A percentile compares a stretch with the other conserved stretches of the same genome.
These are phyloP conservation scores for Porites divaricata DNA, from an alignment of 92 coral and sea anemone genomes.

Conservation along the genomic window DNA sequence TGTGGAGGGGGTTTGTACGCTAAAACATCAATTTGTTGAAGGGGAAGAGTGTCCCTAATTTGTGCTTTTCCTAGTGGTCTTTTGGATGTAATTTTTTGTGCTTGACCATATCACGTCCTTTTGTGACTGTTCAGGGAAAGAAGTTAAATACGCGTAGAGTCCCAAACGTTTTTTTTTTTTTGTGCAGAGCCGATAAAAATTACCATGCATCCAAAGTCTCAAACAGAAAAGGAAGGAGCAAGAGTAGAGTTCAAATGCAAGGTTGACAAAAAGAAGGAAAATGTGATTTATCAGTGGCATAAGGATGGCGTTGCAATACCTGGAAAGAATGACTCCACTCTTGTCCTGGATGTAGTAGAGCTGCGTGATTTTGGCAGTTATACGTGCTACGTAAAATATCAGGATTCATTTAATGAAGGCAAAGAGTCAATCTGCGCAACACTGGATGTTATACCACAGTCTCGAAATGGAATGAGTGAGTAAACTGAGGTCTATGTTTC, in stretches of 20 bases:
- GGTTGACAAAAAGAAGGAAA: neutral
- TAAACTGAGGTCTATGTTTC: neutral
- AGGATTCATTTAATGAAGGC: neutral
- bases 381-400: neutral
- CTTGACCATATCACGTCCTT: no score
- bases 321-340: neutral
- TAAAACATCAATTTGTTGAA: no score
- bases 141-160: no score
- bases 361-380: slow-evolving; percentile 12
- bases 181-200: neutral
- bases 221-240: slow-evolving; percentile 6
- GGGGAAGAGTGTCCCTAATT: no score
- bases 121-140: no score
- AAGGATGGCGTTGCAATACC: neutral
- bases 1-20: no score
- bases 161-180: neutral
- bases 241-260: slow-evolving; percentile 11
- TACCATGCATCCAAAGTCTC: slow-evolving; percentile 1
- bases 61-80: no score
- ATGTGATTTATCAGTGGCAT: slow-evolving; percentile 12
- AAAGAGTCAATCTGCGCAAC: neutral
- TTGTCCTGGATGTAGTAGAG: slow-evolving; percentile 6
- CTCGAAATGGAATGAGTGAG: slow-evolving; percentile 11
- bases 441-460: slow-evolving; percentile 8
- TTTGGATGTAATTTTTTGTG: no score